Evolutionary conservation across 2,797 vertebrate genomes (phyloP).

Genomic region (Xiphorhynchus erythropygius): DNA sequence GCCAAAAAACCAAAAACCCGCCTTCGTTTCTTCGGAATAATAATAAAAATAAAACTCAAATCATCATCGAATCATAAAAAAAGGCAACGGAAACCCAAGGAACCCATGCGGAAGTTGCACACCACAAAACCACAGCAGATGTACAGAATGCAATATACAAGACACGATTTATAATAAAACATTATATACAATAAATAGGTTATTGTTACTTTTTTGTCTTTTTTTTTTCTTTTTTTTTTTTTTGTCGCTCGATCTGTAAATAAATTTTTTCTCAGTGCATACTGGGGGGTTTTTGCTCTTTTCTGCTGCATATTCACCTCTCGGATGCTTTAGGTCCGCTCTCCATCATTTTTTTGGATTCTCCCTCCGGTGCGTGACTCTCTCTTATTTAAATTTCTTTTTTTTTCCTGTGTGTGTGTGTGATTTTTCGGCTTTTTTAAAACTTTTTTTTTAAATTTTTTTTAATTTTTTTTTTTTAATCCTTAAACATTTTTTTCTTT

Average conservation of each 20-base stretch:
- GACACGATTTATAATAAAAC: constrained; percentile 80
- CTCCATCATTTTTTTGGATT: constrained; percentile 53
- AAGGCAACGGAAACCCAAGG: constrained; percentile 72
- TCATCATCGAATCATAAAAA: neutral
- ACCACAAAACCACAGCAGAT: constrained; percentile 83
- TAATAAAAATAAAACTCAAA: too few relatives aligned
- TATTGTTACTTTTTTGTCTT: constrained; percentile 68
- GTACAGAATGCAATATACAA: constrained; percentile 83
- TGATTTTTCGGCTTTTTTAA: constrained; percentile 70
- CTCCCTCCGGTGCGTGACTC: constrained; percentile 2
- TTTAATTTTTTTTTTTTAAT: constrained; percentile 38
- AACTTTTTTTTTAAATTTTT: constrained; percentile 49
- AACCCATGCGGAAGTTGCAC: constrained; percentile 81
- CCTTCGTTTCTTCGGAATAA: too few relatives aligned
- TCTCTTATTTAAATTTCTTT: constrained; percentile 3
- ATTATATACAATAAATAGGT: constrained; percentile 56
- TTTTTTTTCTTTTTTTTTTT: constrained; percentile 46
- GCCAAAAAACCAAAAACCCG: too few relatives aligned
- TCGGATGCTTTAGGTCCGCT: neutral
- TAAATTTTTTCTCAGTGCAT: constrained; percentile 83
- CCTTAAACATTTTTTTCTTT: constrained; percentile 64
- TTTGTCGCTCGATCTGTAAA: constrained; percentile 74
- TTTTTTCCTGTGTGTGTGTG: constrained; percentile 18
- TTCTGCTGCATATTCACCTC: constrained; percentile 69
- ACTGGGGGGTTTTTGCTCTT: constrained; percentile 72